Evolutionary conservation across 2,797 vertebrate species (phyloP), one percentile per base, ranked within the genome.

Genomic region (Gorsachius magnificus): DNA sequence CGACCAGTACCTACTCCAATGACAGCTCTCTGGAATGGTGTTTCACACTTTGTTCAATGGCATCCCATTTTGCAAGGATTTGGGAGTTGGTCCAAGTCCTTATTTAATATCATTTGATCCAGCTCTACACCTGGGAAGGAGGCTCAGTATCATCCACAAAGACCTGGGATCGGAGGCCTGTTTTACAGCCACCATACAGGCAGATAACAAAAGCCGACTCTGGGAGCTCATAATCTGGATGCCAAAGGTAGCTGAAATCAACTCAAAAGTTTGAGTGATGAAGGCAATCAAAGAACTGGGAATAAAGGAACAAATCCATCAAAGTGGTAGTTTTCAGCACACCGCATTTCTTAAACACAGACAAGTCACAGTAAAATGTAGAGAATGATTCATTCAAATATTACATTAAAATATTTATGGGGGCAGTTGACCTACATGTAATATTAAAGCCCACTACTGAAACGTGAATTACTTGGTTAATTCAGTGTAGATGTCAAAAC

Each of bases 1-100:
- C 94, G 68, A 98, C 94, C 87, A 96, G 96, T 97, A 96, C 94
- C 96, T 95, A 91, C 86, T 96, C 96, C 87, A 96, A 84, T 65
- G 38, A 80, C 64, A 87, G 43, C 63, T 56, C n/a, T 57, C 76
- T 86, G 84, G 15, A 91, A 66, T 66, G 33, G 21, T 16, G 48
- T 79, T 83, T 78, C 11, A 1, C 64, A 22, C 33, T 86, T 79
- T 57, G 53, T 89, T 83, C 64, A 54, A 83, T 18, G 8, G 13
- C 18, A 63, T 54, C n/a, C 5, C 5, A 6, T 76, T 89, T 93
- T 81, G 54, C 36, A 85, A 85, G 81, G 45, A n/a, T 58, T 45
- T 80, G n/a, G 46, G 36, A 43, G 22, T 9, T 77, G 53, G 25
- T 82, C 35, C 46, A 78, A 46, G 85, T 54, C n/a, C 12, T 51